Conservation (phyloP, 2,113 vertebrate species). For the Crotalus horridus region DNA sequence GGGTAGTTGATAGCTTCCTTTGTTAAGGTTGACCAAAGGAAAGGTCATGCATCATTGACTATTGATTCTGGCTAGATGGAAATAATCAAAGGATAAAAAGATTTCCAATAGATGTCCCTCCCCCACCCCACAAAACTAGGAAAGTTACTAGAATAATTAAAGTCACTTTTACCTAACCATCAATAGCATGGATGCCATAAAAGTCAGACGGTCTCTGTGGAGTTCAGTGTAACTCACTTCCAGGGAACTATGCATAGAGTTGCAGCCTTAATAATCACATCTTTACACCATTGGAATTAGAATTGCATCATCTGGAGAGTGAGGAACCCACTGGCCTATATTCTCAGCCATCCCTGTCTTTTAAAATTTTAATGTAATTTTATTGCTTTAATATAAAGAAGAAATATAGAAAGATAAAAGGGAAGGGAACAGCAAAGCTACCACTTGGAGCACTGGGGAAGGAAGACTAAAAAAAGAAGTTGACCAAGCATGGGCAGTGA, state of each 20-base stretch:
- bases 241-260: background rate
- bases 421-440: background rate
- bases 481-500: background rate
- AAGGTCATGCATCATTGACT: constrained; percentile 2
- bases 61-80: constrained; percentile 1
- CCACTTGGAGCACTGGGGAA: background rate
- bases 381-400: background rate
- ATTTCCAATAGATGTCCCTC: constrained; percentile 34
- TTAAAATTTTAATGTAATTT: background rate
- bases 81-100: constrained; percentile 24
- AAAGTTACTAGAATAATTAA: constrained; percentile 42
- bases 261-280: background rate
- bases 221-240: background rate
- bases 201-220: constrained; percentile 39
- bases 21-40: constrained; percentile 4
- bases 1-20: background rate
- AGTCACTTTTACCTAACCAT: constrained; percentile 43
- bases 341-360: background rate
- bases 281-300: background rate
- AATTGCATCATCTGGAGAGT: background rate
- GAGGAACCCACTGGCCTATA: background rate
- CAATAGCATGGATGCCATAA: constrained; percentile 40
- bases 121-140: constrained; percentile 20
- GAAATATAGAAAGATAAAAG: background rate
- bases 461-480: background rate